Base-by-base conservation (phyloP, 2,888 invertebrate species). In the Eristalis pertinax region DNA sequence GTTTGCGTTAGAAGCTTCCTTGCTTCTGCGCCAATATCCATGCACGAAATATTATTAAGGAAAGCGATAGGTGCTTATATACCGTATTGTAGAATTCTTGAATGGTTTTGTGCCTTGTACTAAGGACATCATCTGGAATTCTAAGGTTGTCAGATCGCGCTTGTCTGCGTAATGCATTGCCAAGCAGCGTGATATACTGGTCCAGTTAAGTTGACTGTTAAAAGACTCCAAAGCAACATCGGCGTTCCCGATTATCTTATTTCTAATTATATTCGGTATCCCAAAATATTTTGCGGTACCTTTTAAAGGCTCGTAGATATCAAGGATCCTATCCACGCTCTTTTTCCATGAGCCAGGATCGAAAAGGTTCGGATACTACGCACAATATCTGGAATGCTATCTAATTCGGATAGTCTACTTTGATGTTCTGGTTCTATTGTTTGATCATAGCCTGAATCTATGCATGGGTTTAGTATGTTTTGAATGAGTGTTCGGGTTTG, bases 131-230 rank as follows among this genome's bases (percentile, higher is more conserved):
- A 84, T 79, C 35, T 88, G 80, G 64, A 77, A 88, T 43, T 84
- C 76, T n/a, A 87, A 68, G 24, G 79, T 87, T n/a, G 56, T 69
- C 60, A 77, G n/a, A 64, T 82, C 77, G 50, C 81, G 64, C 72
- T 82, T 85, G 13, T 85, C 88, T 8, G 78, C 84, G 29, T 85
- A 88, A 64, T 88, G 85, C 35, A 88, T 60, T 19, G 79, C 77
- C 41, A 88, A 62, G 29, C 81, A 88, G 38, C 43, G 68, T 13
- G 75, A 76, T 11, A 88, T 88, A 26, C 67, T 60, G 26, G 26
- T 26, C 26, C 26, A 26, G 26, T 26, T 26, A 26, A 26, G 26
- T 4, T 2, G 26, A 26, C 2, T 26, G 4, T 26, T 26, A 26
- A 26, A 26, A 4, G 26, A 26, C 26, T 26, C 2, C 2, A 26